These are phyloP conservation scores for Bergia sp. DNA, from an alignment of 92 coral and sea anemone genomes.

Conservation along the genomic window DNA sequence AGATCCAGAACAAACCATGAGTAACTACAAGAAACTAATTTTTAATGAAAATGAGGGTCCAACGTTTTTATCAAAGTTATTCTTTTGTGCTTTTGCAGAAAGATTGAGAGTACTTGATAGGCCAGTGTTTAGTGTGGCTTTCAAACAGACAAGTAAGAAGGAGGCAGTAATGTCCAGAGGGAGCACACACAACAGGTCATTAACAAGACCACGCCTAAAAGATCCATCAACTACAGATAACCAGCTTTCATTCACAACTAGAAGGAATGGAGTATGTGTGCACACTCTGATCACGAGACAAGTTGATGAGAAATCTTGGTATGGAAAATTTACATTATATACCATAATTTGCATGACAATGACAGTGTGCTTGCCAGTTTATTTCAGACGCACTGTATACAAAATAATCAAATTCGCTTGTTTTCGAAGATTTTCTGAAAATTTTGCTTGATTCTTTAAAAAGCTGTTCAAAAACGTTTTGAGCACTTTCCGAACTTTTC, in stretches of 20 bases:
- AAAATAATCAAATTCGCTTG: too few species aligned
- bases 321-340: neutral
- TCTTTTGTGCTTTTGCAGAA: slow-evolving; percentile 1
- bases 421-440: too few species aligned
- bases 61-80: neutral
- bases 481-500: too few species aligned
- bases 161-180: neutral
- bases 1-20: neutral
- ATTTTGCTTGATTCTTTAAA: too few species aligned
- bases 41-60: neutral
- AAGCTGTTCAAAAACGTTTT: too few species aligned
- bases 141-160: neutral
- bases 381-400: too few species aligned
- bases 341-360: neutral
- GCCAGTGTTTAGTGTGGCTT: slow-evolving; percentile 5
- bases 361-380: neutral
- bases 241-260: slow-evolving; percentile 55
- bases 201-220: neutral
- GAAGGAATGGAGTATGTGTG: slow-evolving; percentile 53
- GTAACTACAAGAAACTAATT: neutral
- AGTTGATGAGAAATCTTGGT: slow-evolving; percentile 10
- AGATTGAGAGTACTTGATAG: slow-evolving; percentile 24
- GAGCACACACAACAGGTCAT: neutral
- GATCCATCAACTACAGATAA: too few species aligned
- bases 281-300: slow-evolving; percentile 22